A percentile compares a stretch with the other conserved stretches of the same genome.
Evolutionary conservation across 1,140 invertebrate species (phyloP).

Genomic region (Brachionus rubens): DNA sequence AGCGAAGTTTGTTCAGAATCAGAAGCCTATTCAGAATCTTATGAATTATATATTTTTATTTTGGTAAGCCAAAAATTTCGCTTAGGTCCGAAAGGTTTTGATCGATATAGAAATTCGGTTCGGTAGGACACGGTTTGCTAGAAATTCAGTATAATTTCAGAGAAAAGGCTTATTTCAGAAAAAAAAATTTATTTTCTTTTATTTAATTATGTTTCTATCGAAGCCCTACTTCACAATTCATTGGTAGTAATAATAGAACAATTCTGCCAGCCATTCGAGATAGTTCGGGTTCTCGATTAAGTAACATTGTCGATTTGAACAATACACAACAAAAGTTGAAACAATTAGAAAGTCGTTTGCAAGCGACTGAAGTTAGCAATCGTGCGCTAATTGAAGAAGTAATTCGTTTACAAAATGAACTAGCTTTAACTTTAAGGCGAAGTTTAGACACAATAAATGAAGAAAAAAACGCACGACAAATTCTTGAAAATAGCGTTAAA

Average conservation of each 20-base stretch:
- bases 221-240: not conserved
- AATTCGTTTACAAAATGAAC: slow-evolving; percentile 57
- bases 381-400: slow-evolving; percentile 59
- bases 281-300: not conserved
- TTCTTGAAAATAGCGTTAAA: slow-evolving; percentile 54
- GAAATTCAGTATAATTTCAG: too few relatives aligned
- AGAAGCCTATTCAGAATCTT: too few relatives aligned
- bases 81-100: too few relatives aligned
- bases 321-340: slow-evolving; percentile 19
- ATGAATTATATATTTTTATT: too few relatives aligned
- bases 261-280: slow-evolving; percentile 4
- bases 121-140: too few relatives aligned
- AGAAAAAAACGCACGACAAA: slow-evolving; percentile 52
- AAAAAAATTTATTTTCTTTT: too few relatives aligned
- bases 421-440: slow-evolving; percentile 51
- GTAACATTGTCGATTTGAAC: not conserved
- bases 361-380: slow-evolving; percentile 58
- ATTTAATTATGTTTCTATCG: too few relatives aligned
- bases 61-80: too few relatives aligned
- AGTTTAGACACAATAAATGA: slow-evolving; percentile 56
- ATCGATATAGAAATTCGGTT: too few relatives aligned
- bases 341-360: slow-evolving; percentile 55
- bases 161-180: too few relatives aligned
- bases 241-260: not conserved
- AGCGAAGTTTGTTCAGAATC: too few relatives aligned